These are phyloP conservation scores for Loxodonta africana DNA, from an alignment of 2,113 vertebrate genomes.

Conservation along the genomic window DNA sequence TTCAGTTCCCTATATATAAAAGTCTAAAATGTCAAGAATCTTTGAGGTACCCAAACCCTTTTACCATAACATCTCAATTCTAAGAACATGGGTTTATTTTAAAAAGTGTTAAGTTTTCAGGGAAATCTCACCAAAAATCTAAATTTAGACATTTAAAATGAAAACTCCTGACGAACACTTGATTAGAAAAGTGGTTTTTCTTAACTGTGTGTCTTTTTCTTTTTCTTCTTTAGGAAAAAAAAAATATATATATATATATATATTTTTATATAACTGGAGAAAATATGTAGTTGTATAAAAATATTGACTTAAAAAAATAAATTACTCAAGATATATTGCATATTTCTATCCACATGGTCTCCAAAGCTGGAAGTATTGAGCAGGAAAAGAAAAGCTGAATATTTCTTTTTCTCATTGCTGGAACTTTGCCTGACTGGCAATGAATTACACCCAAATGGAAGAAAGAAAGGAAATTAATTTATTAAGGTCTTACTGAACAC, in stretches of 20 bases:
- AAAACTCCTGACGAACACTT: conserved; percentile 15
- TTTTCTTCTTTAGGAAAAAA: not conserved
- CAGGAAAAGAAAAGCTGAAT: not conserved
- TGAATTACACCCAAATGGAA: not conserved
- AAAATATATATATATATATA: not conserved
- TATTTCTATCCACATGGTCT: not conserved
- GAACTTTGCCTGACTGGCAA: too few species aligned
- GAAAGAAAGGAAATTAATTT: not conserved
- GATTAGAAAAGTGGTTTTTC: conserved; percentile 24
- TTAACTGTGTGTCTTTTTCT: not conserved
- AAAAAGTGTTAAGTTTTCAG: not conserved
- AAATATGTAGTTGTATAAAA: conserved; percentile 51
- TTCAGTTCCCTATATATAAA: conserved; percentile 41
- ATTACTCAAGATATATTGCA: not conserved
- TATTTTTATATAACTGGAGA: not conserved
- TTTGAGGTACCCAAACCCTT: not conserved
- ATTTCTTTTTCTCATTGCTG: not conserved
- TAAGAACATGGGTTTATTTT: not conserved
- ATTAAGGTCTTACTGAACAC: not conserved
- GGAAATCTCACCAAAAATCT: not conserved
- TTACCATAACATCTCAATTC: not conserved
- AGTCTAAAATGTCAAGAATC: not conserved
- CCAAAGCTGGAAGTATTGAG: not conserved
- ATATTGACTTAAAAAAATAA: not conserved
- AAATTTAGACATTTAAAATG: conserved; percentile 42